phyloP scores from a whole-genome alignment of 30 jellyfish, hydroid and myxozoan genomes.

The Chrysaora quinquecirrha region DNA sequence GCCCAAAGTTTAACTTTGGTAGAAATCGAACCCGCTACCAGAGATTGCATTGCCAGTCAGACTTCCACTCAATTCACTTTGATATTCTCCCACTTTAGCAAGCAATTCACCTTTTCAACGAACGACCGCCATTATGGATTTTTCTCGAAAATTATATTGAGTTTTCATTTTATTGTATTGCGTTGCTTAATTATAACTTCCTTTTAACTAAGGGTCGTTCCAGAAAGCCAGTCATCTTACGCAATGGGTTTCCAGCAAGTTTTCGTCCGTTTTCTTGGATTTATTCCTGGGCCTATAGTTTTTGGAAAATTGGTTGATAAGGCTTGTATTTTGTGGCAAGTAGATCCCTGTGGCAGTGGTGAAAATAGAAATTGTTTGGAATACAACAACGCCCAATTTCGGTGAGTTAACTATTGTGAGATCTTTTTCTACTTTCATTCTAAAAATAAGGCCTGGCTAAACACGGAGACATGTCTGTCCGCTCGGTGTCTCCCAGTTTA shows the following conservation, averaged over 20 bases:
- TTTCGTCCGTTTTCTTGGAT: conserved; percentile 88
- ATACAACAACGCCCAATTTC: conserved; percentile 60
- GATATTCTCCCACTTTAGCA: too few relatives aligned
- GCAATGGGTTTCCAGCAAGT: conserved; percentile 98
- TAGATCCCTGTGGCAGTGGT: conserved; percentile 78
- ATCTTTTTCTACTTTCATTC: not conserved
- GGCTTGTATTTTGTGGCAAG: conserved; percentile 91
- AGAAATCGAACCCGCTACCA: too few relatives aligned
- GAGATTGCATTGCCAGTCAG: too few relatives aligned
- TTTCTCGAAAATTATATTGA: too few relatives aligned
- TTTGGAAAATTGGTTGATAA: conserved; percentile 87
- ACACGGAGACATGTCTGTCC: too few relatives aligned
- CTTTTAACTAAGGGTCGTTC: conserved; percentile 78
- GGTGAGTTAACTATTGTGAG: conserved; percentile 38
- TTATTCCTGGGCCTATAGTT: conserved; percentile 95
- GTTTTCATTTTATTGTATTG: too few relatives aligned
- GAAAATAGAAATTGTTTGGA: conserved; percentile 82
- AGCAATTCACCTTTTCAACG: too few relatives aligned
- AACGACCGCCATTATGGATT: too few relatives aligned
- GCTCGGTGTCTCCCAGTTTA: too few relatives aligned
- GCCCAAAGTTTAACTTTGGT: too few relatives aligned
- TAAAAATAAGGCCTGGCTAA: not conserved
- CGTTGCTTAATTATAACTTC: too few relatives aligned
- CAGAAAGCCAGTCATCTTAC: conserved; percentile 87
- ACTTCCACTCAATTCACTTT: too few relatives aligned